Evolutionary conservation across 1,140 invertebrate genomes (phyloP), one percentile per base, ranked within the genome.

Genomic region (Aphidius gifuensis): DNA sequence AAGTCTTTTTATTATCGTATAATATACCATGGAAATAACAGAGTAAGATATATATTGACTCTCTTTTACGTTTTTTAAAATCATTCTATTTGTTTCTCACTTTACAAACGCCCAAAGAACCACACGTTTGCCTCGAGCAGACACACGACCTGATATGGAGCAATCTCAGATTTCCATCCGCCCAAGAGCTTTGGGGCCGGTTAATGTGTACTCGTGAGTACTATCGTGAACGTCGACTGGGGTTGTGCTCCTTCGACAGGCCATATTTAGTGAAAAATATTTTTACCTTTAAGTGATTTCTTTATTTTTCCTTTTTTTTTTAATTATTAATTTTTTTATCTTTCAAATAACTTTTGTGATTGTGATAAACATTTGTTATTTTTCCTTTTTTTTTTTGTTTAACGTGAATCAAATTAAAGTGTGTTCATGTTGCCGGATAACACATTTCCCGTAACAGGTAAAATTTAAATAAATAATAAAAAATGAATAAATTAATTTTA

Each of bases 131-230:
- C 69, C 69, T 69, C 9, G 43, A 11, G 53, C 68, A 69, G 66
- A 68, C 74, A 71, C 74, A 78, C 72, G 66, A 69, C 78, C 77
- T 73, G 73, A 80, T 81, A 81, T 81, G 78, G 78, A 78, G 76
- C 79, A 80, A 79, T 79, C 78, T 79, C 79, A 73, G 76, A 80
- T 81, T 80, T 81, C 78, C 79, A 79, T 76, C 76, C 77, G 74
- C 75, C 78, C 79, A 81, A 81, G 79, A 32, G 23, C 23, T 32
- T 32, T 32, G 23, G 23, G 23, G 23, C 23, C 23, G 23, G 23
- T 32, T 32, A 32, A 32, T 32, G 23, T 32, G 23, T 32, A 32
- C 23, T 32, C 23, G 23, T 62, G 66, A 66, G 70, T 70, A 63
- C 62, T 62, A 62, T 61, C 60, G 56, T 54, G 58, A 60, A 60